Evolutionary conservation across 37 sponge, comb jelly and placozoan genomes (phyloP).

Genomic region (Geodia barretti): DNA sequence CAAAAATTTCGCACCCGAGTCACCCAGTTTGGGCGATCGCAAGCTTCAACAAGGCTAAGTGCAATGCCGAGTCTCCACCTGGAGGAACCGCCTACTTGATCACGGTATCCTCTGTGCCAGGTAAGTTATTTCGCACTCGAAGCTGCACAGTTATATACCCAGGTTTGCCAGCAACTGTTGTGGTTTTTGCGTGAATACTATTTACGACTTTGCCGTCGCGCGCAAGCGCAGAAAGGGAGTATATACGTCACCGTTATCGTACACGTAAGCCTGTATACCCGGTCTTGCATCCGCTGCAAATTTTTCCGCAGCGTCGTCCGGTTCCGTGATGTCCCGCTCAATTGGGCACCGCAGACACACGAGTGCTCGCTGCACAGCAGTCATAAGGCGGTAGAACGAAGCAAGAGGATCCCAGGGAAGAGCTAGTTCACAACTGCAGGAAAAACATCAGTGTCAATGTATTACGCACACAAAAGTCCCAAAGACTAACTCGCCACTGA

Average conservation of each 20-base stretch:
- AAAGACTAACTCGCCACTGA: neutral
- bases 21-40: slow-evolving; percentile 97
- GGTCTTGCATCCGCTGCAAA: neutral
- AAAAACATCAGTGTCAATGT: too few species aligned
- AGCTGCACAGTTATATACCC: neutral
- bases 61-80: slow-evolving; percentile 95
- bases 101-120: slow-evolving; percentile 94
- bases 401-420: slow-evolving; percentile 75
- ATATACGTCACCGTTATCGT: neutral
- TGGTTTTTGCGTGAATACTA: too few species aligned
- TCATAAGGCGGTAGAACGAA: slow-evolving; percentile 43
- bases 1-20: slow-evolving; percentile 98
- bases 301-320: neutral
- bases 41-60: slow-evolving; percentile 94
- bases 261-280: neutral
- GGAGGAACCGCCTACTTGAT: slow-evolving; percentile 92
- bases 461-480: too few species aligned
- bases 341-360: neutral
- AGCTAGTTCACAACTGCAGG: slow-evolving; percentile 41
- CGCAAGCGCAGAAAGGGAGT: neutral
- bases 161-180: neutral
- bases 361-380: neutral
- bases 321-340: neutral
- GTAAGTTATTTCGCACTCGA: slow-evolving; percentile 77
- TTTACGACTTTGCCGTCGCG: too few species aligned